Conservation (phyloP, 2,888 invertebrate genomes). For the Nudaria mundana region DNA sequence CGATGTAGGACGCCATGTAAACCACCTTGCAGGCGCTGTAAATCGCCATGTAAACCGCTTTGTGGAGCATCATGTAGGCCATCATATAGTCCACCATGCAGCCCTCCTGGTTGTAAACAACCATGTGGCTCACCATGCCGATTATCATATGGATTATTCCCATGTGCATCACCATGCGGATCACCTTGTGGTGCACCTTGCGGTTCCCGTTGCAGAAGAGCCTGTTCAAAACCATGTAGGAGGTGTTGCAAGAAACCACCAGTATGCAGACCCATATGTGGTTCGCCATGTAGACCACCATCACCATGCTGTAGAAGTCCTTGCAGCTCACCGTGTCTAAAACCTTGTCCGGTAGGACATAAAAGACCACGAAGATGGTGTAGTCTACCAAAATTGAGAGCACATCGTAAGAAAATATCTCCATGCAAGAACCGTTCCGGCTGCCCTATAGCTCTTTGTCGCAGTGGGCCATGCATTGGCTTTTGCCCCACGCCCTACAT, state of each 20-base stretch:
- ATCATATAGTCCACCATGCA: background rate
- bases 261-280: background rate
- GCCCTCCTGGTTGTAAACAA: background rate
- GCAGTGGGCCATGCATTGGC: slow-evolving; percentile 49
- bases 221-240: background rate
- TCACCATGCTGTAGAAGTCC: slow-evolving; percentile 24
- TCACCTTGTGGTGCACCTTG: slow-evolving; percentile 10
- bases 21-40: background rate
- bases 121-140: slow-evolving; percentile 2
- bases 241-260: slow-evolving; percentile 1
- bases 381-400: slow-evolving; percentile 55
- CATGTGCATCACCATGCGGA: background rate
- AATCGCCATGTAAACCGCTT: background rate
- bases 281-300: slow-evolving; percentile 14
- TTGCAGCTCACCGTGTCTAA: slow-evolving; percentile 58
- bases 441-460: slow-evolving; percentile 55
- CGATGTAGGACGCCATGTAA: slow-evolving; percentile 15
- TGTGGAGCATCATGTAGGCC: background rate
- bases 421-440: slow-evolving; percentile 61
- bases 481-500: slow-evolving; percentile 41
- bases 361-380: slow-evolving; percentile 44
- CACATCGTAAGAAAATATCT: slow-evolving; percentile 52
- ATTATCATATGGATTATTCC: too few relatives aligned
- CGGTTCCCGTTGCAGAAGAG: background rate
- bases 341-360: slow-evolving; percentile 57